Evolutionary conservation across 2,797 vertebrate genomes (phyloP).

Genomic region (Typhlichthys subterraneus): DNA sequence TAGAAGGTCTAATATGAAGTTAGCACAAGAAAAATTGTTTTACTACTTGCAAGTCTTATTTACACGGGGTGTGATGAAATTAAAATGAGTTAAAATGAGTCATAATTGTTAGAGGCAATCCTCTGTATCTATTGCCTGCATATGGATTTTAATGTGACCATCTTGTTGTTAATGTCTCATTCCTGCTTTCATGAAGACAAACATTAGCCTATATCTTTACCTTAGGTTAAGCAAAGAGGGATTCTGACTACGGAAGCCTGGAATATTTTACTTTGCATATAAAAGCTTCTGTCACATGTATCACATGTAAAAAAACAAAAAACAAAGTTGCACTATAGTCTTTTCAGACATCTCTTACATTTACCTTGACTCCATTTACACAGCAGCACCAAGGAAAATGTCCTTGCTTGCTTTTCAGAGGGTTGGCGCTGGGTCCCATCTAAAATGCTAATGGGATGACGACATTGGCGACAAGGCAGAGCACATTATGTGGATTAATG

Average conservation of each 20-base stretch:
- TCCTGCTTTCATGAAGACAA: slow-evolving; percentile 48
- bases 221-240: slow-evolving; percentile 25
- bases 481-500: slow-evolving; percentile 33
- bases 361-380: neutral
- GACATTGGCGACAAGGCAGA: slow-evolving; percentile 10
- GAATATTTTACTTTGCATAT: no score
- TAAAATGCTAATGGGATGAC: slow-evolving; percentile 31
- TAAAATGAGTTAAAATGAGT: neutral
- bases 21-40: neutral
- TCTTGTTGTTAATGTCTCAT: neutral
- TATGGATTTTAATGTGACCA: neutral
- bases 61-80: neutral
- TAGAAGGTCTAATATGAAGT: neutral
- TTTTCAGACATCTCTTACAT: neutral
- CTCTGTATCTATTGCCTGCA: slow-evolving; percentile 1
- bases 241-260: slow-evolving; percentile 5
- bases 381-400: neutral
- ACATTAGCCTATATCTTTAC: no score
- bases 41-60: neutral
- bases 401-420: slow-evolving; percentile 6
- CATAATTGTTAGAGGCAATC: neutral
- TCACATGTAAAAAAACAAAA: no score
- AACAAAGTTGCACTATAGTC: no score
- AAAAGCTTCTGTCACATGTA: no score
- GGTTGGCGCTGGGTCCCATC: slow-evolving; percentile 5